Percentiles rank a stretch among this genome's conserved stretches.
Evolutionary conservation across 2,113 vertebrate genomes (phyloP).

Genomic region (Plestiodon gilberti): DNA sequence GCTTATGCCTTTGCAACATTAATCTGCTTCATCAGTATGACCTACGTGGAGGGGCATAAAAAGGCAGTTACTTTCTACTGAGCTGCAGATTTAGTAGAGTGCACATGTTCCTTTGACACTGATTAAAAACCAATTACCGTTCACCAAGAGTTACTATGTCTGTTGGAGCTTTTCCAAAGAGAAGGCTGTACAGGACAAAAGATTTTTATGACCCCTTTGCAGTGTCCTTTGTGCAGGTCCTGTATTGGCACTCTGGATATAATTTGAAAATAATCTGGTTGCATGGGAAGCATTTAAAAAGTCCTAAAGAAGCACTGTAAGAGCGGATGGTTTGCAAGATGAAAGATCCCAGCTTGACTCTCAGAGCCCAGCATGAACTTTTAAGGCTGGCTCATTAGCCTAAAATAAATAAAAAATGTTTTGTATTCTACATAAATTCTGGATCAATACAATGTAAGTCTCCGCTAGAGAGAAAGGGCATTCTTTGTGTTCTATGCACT

Average conservation of each 20-base stretch:
- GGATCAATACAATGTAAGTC: conserved; percentile 31
- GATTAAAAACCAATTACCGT: background rate
- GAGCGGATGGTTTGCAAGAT: conserved; percentile 30
- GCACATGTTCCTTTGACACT: background rate
- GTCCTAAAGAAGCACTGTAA: conserved; percentile 36
- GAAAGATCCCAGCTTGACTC: conserved; percentile 45
- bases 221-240: conserved; percentile 14
- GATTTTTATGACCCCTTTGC: background rate
- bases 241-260: background rate
- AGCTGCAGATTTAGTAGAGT: background rate
- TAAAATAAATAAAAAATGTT: conserved; percentile 23
- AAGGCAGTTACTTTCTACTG: background rate
- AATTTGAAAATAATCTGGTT: conserved; percentile 11
- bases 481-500: background rate
- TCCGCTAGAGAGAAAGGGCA: background rate
- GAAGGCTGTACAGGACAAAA: background rate
- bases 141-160: conserved; percentile 1
- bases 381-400: conserved; percentile 44
- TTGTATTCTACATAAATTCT: conserved; percentile 10
- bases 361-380: conserved; percentile 51
- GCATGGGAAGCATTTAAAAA: conserved; percentile 30
- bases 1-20: conserved; percentile 17
- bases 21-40: background rate
- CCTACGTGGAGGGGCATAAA: background rate
- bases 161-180: background rate